Evolutionary conservation across 2,888 invertebrate genomes (phyloP), one percentile per base, ranked within the genome.

Genomic region (Protophormia terraenovae): DNA sequence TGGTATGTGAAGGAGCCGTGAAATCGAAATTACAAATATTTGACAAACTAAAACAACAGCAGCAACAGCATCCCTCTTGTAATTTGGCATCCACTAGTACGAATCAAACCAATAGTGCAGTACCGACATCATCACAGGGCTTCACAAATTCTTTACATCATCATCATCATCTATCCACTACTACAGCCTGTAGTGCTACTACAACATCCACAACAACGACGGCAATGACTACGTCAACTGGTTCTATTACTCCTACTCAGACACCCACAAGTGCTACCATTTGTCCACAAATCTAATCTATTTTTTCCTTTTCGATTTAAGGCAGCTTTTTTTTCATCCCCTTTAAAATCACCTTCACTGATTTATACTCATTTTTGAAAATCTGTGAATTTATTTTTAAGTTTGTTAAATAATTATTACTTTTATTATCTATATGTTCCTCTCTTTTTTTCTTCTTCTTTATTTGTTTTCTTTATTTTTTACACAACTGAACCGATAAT

Each of bases 1-100:
- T 95, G 90, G 94, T 97, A 41, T 97, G 97, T 92, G 97, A 97
- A 90, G 97, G 97, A 87, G 97, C 97, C 71, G 97, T 97, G 83
- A 94, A 95, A 90, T 97, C 97, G 72, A 97, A 97, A 93, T 94
- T 97, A 90, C 96, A 96, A 87, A 94, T 97, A 50, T 97, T 97
- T 92, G 97, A 97, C 93, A 96, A 95, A 90, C 94, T 95, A 90
- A 95, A 93, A 87, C 92, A 92, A 38, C 90, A 91, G 24, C 90
- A 90, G 12, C 89, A 88, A n/a, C 89, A 89, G n/a, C 35, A 87
- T 47, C 82, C 87, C 50, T 35, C 76, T 14, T 73, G 67, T 22
- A 47, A 75, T 86, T 62, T 81, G 60, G 83, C 90, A 6, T 19
- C 19, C 29, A 32, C 53, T 12, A 73, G 27, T 41, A 50, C 66